phyloP scores from a whole-genome alignment of 2,113 vertebrate genomes.

The Coryphaenoides rupestris region DNA sequence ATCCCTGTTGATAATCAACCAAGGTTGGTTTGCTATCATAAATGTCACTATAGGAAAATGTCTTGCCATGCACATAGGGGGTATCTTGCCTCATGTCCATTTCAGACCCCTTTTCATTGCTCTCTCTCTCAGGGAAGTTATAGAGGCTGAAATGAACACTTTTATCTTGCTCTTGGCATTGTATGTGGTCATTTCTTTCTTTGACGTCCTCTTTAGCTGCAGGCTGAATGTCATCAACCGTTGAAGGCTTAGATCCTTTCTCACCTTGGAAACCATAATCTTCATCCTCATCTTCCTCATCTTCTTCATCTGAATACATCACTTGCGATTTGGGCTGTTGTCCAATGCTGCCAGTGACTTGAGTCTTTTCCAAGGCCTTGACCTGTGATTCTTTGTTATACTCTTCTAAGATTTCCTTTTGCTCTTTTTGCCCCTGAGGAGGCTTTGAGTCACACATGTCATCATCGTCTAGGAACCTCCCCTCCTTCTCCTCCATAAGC shows the following conservation, averaged over 20 bases:
- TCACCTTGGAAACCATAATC: conserved; percentile 29
- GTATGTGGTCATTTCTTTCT: conserved; percentile 33
- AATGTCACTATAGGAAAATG: conserved; percentile 89
- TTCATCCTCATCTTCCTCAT: conserved; percentile 47
- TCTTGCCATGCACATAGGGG: conserved; percentile 88
- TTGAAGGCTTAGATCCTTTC: conserved; percentile 30
- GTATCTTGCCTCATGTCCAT: conserved; percentile 88
- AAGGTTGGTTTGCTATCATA: conserved; percentile 80
- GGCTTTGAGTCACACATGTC: conserved; percentile 64
- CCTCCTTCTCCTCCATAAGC: conserved; percentile 85
- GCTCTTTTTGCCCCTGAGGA: conserved; percentile 44
- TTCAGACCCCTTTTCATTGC: conserved; percentile 48
- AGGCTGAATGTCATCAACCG: conserved; percentile 38
- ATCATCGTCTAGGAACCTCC: conserved; percentile 87
- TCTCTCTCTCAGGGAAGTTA: conserved; percentile 62
- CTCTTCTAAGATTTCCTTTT: conserved; percentile 13
- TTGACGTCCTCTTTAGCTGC: conserved; percentile 27
- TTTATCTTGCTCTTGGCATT: conserved; percentile 60
- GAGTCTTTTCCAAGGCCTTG: conserved; percentile 39
- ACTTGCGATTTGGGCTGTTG: conserved; percentile 51
- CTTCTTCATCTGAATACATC: conserved; percentile 62
- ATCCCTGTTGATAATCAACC: conserved; percentile 58
- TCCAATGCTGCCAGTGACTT: conserved; percentile 32
- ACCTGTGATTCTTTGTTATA: conserved; percentile 29
- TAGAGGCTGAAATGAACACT: conserved; percentile 71